phyloP scores from a whole-genome alignment of 1,140 invertebrate species.

The Protaetia brevitarsis region DNA sequence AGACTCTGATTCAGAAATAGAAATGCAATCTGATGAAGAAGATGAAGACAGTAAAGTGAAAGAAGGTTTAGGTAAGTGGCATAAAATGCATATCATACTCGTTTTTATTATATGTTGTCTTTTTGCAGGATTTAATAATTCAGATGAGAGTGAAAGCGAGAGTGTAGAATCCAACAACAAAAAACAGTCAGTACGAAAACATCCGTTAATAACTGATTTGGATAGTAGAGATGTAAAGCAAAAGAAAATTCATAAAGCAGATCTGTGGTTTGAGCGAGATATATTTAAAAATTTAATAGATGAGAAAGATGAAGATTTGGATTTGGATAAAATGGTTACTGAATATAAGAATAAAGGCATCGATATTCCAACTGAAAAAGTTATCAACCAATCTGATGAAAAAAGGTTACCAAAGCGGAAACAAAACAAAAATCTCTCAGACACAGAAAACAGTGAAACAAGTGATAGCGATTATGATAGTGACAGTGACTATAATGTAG shows the following conservation, averaged over 20 bases:
- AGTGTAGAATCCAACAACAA: not conserved
- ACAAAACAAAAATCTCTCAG: constrained; percentile 27
- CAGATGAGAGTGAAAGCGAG: constrained; percentile 49
- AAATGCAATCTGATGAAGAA: constrained; percentile 58
- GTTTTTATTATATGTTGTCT: not conserved
- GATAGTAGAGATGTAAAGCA: constrained; percentile 71
- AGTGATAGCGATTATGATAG: constrained; percentile 40
- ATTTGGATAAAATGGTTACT: constrained; percentile 76
- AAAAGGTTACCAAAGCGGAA: constrained; percentile 26
- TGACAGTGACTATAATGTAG: constrained; percentile 63
- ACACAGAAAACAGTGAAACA: constrained; percentile 17
- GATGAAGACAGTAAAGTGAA: constrained; percentile 54
- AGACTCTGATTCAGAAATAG: constrained; percentile 66
- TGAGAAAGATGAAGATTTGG: constrained; percentile 81
- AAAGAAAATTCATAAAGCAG: constrained; percentile 70
- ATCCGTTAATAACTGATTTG: constrained; percentile 84
- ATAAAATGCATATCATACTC: not conserved
- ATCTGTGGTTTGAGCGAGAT: constrained; percentile 89
- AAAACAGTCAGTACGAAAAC: constrained; percentile 48
- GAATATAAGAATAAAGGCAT: constrained; percentile 69
- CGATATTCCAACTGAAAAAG: constrained; percentile 20
- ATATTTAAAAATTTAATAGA: constrained; percentile 81
- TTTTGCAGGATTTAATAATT: constrained; percentile 55
- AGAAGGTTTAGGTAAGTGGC: constrained; percentile 57
- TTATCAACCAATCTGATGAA: constrained; percentile 33